Conservation (phyloP, 2,888 invertebrate species). For the Drosophila mulleri region DNA sequence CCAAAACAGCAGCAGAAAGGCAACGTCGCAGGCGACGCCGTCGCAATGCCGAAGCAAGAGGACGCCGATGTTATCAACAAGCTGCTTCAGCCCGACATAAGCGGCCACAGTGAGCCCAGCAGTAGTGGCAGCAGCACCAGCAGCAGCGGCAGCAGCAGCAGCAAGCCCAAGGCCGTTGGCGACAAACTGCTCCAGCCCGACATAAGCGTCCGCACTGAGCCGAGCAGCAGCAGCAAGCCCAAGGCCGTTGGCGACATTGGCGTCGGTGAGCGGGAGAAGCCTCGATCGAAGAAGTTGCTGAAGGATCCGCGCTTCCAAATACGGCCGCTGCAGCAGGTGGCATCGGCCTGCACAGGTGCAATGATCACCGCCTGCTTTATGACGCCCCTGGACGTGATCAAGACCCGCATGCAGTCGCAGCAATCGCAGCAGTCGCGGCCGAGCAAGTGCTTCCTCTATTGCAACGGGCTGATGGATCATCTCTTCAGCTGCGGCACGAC, state of each 20-base stretch:
- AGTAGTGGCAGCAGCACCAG: background rate
- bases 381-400: conserved; percentile 99
- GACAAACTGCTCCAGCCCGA: background rate
- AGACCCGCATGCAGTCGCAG: conserved; percentile 98
- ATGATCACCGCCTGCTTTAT: conserved; percentile 95
- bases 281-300: conserved; percentile 48
- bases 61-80: background rate
- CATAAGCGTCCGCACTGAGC: background rate
- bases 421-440: conserved; percentile 96
- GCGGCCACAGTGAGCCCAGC: too few species aligned
- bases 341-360: conserved; percentile 89
- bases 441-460: conserved; percentile 96
- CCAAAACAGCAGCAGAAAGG: conserved; percentile 4
- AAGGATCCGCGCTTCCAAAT: conserved; percentile 91
- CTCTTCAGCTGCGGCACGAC: conserved; percentile 92
- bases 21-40: conserved; percentile 5
- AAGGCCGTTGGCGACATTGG: background rate
- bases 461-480: conserved; percentile 99
- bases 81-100: background rate
- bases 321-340: conserved; percentile 83
- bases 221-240: background rate
- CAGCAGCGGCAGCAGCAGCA: background rate
- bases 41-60: conserved; percentile 48
- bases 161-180: background rate
- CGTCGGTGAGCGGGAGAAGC: background rate